phyloP scores from a whole-genome alignment of 2,797 vertebrate species.

The Tokudaia muenninki region DNA sequence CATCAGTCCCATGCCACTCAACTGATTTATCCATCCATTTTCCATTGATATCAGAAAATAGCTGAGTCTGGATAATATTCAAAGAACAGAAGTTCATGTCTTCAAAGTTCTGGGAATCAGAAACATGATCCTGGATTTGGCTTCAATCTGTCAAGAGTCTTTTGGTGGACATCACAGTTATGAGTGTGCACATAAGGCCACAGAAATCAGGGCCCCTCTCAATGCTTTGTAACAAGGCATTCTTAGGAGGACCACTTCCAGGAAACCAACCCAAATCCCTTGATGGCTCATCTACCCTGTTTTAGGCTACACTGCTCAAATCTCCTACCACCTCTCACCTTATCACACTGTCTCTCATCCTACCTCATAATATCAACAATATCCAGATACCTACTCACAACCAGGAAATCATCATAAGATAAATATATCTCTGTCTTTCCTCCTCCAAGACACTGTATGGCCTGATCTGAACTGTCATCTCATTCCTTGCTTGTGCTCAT shows the following conservation, averaged over 20 bases:
- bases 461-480: not conserved
- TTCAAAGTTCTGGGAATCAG: not conserved
- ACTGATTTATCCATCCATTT: not conserved
- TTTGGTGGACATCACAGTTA: not conserved
- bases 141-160: not conserved
- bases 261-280: not conserved
- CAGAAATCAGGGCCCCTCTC: not conserved
- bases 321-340: not conserved
- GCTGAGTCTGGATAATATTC: not conserved
- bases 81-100: not conserved
- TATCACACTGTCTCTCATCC: not conserved
- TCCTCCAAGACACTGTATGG: fast-evolving
- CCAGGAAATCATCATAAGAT: not conserved
- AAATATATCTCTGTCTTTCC: not conserved
- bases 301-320: not conserved
- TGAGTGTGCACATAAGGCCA: not conserved
- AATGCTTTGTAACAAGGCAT: not conserved
- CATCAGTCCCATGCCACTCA: not conserved
- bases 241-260: not conserved
- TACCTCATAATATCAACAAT: not conserved
- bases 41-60: not conserved
- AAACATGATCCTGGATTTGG: not conserved
- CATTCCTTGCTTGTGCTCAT: not conserved
- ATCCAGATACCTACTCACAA: not conserved
- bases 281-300: not conserved